Percentiles rank a stretch among this genome's conserved stretches.
Evolutionary conservation across 2,797 vertebrate species (phyloP).

Genomic region (Pangasius sanitwongsei): DNA sequence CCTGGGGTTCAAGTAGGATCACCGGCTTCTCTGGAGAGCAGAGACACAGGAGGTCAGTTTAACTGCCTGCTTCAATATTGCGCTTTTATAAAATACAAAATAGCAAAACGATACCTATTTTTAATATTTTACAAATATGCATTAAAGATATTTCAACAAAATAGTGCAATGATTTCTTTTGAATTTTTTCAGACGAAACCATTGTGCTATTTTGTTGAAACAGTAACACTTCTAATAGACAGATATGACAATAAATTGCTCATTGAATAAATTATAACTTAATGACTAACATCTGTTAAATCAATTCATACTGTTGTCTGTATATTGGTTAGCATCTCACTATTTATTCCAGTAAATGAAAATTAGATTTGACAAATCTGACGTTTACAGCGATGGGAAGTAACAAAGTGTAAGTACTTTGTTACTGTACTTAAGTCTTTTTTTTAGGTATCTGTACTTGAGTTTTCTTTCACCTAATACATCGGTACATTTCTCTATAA

Average conservation of each 20-base stretch:
- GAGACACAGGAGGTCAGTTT: background rate
- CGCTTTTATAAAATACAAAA: background rate
- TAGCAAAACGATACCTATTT: background rate
- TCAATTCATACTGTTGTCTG: background rate
- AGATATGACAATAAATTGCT: background rate
- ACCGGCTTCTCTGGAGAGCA: conserved; percentile 75
- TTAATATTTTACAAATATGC: background rate
- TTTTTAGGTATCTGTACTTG: background rate
- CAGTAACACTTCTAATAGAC: background rate
- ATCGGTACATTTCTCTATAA: background rate
- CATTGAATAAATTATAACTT: background rate
- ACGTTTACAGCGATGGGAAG: background rate
- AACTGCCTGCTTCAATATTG: background rate
- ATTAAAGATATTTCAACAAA: background rate
- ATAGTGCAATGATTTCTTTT: no score
- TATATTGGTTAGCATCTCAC: background rate
- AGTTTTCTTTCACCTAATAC: background rate
- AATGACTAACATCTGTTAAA: background rate
- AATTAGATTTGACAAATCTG: background rate
- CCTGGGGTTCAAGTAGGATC: conserved; percentile 72
- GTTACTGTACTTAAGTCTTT: background rate
- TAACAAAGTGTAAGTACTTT: background rate
- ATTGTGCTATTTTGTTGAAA: background rate
- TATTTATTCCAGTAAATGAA: background rate
- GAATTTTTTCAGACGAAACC: no score